phyloP scores from a whole-genome alignment of 1,140 invertebrate genomes.

The Leptoteleia sp. region DNA sequence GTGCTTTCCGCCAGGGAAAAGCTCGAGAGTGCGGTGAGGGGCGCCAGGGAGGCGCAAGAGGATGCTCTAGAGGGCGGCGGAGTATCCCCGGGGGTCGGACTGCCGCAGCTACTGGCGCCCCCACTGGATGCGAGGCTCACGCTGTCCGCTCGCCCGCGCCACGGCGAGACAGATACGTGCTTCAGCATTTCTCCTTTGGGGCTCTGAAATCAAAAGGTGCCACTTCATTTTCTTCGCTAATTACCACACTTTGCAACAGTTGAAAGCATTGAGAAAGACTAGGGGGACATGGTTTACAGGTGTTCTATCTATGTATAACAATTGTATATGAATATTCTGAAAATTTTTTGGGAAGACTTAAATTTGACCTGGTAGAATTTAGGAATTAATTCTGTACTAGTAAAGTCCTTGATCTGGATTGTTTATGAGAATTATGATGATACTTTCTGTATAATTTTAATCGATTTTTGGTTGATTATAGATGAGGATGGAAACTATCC shows the following conservation, averaged over 20 bases:
- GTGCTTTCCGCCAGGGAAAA: slow-evolving; percentile 75
- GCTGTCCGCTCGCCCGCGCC: slow-evolving; percentile 89
- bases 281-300: background rate
- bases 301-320: too few relatives aligned
- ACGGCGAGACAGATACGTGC: slow-evolving; percentile 92
- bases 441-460: too few relatives aligned
- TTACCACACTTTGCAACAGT: too few relatives aligned
- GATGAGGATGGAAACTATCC: too few relatives aligned
- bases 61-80: slow-evolving; percentile 79
- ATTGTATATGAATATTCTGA: too few relatives aligned
- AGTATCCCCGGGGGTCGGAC: slow-evolving; percentile 78
- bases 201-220: slow-evolving; percentile 27
- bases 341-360: too few relatives aligned
- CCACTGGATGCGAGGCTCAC: slow-evolving; percentile 89
- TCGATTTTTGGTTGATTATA: too few relatives aligned
- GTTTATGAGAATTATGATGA: too few relatives aligned
- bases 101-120: slow-evolving; percentile 84
- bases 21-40: slow-evolving; percentile 77
- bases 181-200: slow-evolving; percentile 87
- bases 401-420: too few relatives aligned
- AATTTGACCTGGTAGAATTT: too few relatives aligned
- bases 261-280: background rate
- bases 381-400: too few relatives aligned
- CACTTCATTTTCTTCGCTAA: background rate
- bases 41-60: slow-evolving; percentile 78